Conservation (phyloP, 92 coral and sea anemone species). For the Ricordea florida region DNA sequence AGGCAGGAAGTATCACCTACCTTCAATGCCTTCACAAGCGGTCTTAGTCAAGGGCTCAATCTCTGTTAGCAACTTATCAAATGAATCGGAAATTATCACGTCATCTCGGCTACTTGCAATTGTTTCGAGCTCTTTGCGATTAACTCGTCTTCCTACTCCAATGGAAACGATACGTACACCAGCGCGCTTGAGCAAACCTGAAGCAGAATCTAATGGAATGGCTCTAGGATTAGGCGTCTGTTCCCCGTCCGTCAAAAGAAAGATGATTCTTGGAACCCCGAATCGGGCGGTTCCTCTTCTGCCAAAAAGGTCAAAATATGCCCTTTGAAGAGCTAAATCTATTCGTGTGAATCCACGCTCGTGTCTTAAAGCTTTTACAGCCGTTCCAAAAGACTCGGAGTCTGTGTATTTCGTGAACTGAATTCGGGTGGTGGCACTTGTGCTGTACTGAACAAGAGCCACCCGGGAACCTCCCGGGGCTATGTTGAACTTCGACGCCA, state of each 20-base stretch:
- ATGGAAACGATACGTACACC: slow-evolving; percentile 60
- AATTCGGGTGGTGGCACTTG: slow-evolving; percentile 23
- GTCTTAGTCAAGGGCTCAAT: slow-evolving; percentile 19
- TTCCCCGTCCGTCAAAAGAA: slow-evolving; percentile 68
- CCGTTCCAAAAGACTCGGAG: slow-evolving; percentile 20
- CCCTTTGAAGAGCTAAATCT: slow-evolving; percentile 47
- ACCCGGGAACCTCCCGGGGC: slow-evolving; percentile 62
- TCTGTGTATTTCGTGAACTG: slow-evolving; percentile 18
- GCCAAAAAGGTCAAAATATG: slow-evolving; percentile 60
- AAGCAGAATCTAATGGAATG: slow-evolving; percentile 26
- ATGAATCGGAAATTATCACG: slow-evolving; percentile 28
- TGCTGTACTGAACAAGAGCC: slow-evolving; percentile 64
- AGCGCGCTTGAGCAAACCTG: slow-evolving; percentile 16
- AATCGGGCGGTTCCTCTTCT: slow-evolving; percentile 62
- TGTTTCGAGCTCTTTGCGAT: slow-evolving; percentile 27
- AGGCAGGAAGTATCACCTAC: too few species aligned
- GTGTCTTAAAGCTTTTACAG: slow-evolving; percentile 25
- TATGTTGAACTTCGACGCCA: slow-evolving; percentile 48
- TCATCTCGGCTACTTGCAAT: slow-evolving; percentile 54
- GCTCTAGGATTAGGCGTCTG: slow-evolving; percentile 7
- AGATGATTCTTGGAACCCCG: slow-evolving; percentile 66
- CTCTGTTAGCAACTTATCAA: slow-evolving; percentile 26
- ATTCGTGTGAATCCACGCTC: slow-evolving; percentile 52
- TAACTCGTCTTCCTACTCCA: slow-evolving; percentile 51
- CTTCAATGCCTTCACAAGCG: slow-evolving; percentile 49